Evolutionary conservation across 2,888 invertebrate species (phyloP).

Genomic region (Xestobium rufovillosum): DNA sequence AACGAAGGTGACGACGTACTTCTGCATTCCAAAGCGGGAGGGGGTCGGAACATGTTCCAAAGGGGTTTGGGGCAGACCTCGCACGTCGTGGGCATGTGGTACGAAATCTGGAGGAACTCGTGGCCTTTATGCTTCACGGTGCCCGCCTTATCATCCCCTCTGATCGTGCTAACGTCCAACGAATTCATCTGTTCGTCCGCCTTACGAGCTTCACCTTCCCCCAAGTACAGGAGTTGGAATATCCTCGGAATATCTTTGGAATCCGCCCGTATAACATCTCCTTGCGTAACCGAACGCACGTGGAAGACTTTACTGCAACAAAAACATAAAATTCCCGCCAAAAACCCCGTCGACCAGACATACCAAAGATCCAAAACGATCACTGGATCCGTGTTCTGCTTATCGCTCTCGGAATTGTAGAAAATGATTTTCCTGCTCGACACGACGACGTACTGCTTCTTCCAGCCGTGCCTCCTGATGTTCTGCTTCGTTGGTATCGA

Average conservation of each 20-base stretch:
- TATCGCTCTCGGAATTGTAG: constrained; percentile 90
- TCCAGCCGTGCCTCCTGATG: constrained; percentile 93
- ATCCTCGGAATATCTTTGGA: constrained; percentile 99
- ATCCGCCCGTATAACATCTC: constrained; percentile 97
- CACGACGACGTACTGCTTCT: constrained; percentile 93
- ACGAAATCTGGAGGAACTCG: constrained; percentile 92
- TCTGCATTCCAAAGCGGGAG: constrained; percentile 94
- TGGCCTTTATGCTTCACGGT: constrained; percentile 82
- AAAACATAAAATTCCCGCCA: not conserved
- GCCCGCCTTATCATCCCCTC: constrained; percentile 50
- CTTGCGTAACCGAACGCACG: constrained; percentile 96
- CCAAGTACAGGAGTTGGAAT: constrained; percentile 94
- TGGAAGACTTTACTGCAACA: constrained; percentile 92
- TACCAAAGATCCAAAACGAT: constrained; percentile 93
- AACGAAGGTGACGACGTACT: constrained; percentile 54
- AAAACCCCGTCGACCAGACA: constrained; percentile 31
- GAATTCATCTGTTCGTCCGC: constrained; percentile 55
- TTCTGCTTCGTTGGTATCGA: constrained; percentile 94
- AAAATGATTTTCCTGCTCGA: constrained; percentile 96
- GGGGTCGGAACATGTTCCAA: constrained; percentile 97
- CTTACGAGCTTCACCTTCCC: constrained; percentile 86
- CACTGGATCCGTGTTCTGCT: constrained; percentile 89
- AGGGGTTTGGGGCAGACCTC: constrained; percentile 95
- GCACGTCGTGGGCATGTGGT: constrained; percentile 97
- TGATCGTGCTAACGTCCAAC: constrained; percentile 46